phyloP scores from a whole-genome alignment of 2,113 vertebrate species.

The Maccullochella peelii region DNA sequence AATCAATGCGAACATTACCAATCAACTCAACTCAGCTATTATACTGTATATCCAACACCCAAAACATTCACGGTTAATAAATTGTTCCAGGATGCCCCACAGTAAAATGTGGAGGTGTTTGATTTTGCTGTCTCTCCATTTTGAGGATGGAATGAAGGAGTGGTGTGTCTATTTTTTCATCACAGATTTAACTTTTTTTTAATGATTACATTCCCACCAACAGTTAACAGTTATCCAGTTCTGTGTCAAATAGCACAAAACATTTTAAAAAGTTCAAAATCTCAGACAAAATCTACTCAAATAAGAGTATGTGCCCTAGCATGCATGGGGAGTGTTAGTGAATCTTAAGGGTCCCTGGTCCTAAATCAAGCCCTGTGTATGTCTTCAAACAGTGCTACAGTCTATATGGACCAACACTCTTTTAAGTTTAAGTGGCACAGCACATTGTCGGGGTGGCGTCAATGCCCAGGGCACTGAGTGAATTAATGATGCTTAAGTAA shows the following conservation, averaged over 20 bases:
- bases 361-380: constrained; percentile 13
- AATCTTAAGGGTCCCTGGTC: background rate
- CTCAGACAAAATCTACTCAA: background rate
- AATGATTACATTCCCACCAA: background rate
- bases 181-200: background rate
- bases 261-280: background rate
- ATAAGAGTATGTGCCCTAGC: background rate
- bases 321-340: background rate
- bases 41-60: background rate
- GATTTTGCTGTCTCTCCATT: background rate
- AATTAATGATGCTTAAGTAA: constrained; percentile 79
- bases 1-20: constrained; percentile 24
- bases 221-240: background rate
- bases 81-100: background rate
- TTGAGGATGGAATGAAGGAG: background rate
- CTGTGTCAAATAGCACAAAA: background rate
- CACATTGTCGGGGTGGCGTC: constrained; percentile 39
- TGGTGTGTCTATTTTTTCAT: background rate
- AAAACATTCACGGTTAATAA: background rate
- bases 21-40: constrained; percentile 4
- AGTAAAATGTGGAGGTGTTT: background rate
- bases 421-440: constrained; percentile 62
- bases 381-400: constrained; percentile 20
- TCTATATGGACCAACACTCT: constrained; percentile 40
- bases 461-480: constrained; percentile 49